A percentile compares a stretch with the other conserved stretches of the same genome.
Conservation (phyloP, 1,140 invertebrate genomes). For the Eumaeus atala region DNA sequence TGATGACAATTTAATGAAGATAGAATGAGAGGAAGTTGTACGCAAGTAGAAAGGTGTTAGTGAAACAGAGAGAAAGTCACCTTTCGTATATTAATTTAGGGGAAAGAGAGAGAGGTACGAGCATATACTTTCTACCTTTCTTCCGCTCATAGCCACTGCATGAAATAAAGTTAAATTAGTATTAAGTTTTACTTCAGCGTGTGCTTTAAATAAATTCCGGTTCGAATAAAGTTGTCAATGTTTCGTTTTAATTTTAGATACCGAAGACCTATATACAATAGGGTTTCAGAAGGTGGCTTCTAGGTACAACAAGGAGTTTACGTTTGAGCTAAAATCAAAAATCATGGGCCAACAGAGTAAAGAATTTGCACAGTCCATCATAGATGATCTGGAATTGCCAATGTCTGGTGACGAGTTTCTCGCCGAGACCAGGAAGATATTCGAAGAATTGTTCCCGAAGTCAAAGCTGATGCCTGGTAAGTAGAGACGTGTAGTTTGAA, state of each 20-base stretch:
- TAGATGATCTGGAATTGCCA: conserved; percentile 81
- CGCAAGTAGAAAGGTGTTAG: too few species aligned
- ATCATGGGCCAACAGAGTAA: conserved; percentile 84
- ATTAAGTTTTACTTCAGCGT: too few species aligned
- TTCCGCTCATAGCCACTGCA: too few species aligned
- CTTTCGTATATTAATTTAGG: too few species aligned
- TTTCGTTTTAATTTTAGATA: conserved; percentile 76
- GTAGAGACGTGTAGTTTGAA: neutral
- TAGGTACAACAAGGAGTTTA: conserved; percentile 82
- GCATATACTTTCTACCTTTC: too few species aligned
- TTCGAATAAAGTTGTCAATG: too few species aligned
- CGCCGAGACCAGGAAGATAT: conserved; percentile 55
- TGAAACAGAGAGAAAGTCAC: too few species aligned
- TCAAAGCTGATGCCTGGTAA: conserved; percentile 81
- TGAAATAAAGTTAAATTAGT: too few species aligned
- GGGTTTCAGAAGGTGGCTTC: conserved; percentile 80
- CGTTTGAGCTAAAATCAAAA: conserved; percentile 83
- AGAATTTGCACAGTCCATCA: conserved; percentile 77
- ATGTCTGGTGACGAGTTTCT: conserved; percentile 81
- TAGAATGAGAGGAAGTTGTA: too few species aligned
- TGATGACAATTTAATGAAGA: too few species aligned
- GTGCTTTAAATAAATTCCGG: too few species aligned
- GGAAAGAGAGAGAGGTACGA: too few species aligned
- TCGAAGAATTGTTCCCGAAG: conserved; percentile 77
- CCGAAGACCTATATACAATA: conserved; percentile 85